A percentile compares a stretch with the other conserved stretches of the same genome.
Evolutionary conservation across 2,113 vertebrate genomes (phyloP).

Genomic region (Notechis scutatus): DNA sequence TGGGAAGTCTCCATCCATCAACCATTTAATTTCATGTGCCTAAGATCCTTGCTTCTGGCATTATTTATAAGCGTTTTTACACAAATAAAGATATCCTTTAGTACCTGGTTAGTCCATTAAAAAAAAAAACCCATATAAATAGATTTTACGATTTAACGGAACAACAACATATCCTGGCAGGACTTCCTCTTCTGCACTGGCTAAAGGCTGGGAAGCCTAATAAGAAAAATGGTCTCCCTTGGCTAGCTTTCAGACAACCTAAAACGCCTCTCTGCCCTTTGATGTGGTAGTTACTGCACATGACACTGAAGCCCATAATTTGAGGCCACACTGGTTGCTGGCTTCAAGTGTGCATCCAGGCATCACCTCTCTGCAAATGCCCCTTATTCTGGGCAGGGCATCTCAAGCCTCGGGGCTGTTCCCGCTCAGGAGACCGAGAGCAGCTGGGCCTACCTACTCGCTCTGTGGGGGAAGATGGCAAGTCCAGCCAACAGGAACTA

Average conservation of each 20-base stretch:
- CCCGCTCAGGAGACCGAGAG: neutral
- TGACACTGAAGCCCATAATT: neutral
- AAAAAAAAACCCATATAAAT: neutral
- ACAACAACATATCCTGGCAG: neutral
- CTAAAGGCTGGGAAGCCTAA: neutral
- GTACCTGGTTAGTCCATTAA: neutral
- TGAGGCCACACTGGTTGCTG: neutral
- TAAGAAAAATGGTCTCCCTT: neutral
- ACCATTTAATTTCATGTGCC: neutral
- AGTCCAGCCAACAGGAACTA: neutral
- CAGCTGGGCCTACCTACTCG: neutral
- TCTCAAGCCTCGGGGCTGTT: slow-evolving; percentile 23
- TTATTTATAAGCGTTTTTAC: neutral
- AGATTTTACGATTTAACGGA: neutral
- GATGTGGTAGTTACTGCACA: neutral
- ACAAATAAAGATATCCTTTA: neutral
- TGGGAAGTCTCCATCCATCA: neutral
- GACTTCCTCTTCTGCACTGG: neutral
- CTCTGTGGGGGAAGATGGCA: neutral
- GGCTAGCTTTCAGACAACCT: neutral
- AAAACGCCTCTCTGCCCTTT: neutral
- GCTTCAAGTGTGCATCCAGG: neutral
- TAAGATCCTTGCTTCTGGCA: neutral
- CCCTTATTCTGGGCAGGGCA: neutral
- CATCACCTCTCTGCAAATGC: neutral